phyloP scores from a whole-genome alignment of 2,888 invertebrate genomes.

The Leptothorax acervorum region DNA sequence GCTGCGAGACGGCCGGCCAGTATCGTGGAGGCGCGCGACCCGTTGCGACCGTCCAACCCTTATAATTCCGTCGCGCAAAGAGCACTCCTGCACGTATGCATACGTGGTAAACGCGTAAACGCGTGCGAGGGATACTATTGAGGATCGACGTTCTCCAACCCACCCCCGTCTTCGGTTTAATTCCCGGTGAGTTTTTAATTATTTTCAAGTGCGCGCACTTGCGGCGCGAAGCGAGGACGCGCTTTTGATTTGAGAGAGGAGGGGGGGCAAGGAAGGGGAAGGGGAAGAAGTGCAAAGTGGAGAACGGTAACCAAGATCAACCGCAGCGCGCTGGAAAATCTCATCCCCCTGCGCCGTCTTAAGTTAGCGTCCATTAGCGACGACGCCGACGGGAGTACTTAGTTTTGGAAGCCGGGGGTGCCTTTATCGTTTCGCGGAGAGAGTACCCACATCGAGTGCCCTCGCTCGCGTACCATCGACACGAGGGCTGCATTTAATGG shows the following conservation, averaged over 20 bases:
- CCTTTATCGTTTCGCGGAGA: slow-evolving; percentile 19
- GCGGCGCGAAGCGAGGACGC: not conserved
- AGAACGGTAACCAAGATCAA: slow-evolving; percentile 24
- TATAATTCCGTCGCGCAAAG: slow-evolving; percentile 29
- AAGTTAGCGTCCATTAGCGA: slow-evolving; percentile 34
- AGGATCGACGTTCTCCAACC: slow-evolving; percentile 12
- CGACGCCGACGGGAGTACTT: slow-evolving; percentile 12
- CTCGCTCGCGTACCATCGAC: not conserved
- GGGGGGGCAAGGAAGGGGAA: not conserved
- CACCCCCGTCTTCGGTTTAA: not conserved
- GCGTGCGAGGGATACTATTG: not conserved
- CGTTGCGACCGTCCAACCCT: slow-evolving; percentile 72
- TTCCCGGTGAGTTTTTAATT: slow-evolving; percentile 42
- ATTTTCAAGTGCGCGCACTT: slow-evolving; percentile 15
- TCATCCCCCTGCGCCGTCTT: not conserved
- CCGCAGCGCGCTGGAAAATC: slow-evolving; percentile 23
- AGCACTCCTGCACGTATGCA: not conserved
- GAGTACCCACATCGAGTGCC: not conserved
- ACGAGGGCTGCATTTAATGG: slow-evolving; percentile 7
- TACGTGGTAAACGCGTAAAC: not conserved
- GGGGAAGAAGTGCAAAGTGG: slow-evolving; percentile 16
- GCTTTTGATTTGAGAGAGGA: not conserved
- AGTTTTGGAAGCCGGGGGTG: slow-evolving; percentile 6
- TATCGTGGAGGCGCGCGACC: slow-evolving; percentile 80
- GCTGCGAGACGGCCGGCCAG: slow-evolving; percentile 73